These are phyloP conservation scores for Drosophila truncata DNA, from an alignment of 1,140 invertebrate species.

Conservation along the genomic window DNA sequence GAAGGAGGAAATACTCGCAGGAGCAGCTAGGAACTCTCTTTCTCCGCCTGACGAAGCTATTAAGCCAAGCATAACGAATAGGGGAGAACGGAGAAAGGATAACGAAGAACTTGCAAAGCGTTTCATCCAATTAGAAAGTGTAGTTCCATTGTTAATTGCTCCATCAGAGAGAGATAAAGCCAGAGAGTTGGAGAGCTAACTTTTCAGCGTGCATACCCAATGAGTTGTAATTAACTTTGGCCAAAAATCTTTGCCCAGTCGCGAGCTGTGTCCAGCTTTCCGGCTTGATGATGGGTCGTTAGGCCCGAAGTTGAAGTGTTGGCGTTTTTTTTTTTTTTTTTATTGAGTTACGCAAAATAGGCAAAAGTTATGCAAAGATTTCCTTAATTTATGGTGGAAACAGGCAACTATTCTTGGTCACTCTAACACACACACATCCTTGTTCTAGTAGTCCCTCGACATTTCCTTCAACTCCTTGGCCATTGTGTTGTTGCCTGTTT, in stretches of 20 bases:
- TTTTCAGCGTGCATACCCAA: slow-evolving; percentile 70
- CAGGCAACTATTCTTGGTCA: slow-evolving; percentile 28
- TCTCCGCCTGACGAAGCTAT: slow-evolving; percentile 19
- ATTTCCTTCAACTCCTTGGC: slow-evolving; percentile 58
- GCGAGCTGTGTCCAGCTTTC: slow-evolving; percentile 6
- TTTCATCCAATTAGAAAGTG: slow-evolving; percentile 81
- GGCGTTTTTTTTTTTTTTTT: slow-evolving; percentile 46
- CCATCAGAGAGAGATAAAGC: slow-evolving; percentile 29
- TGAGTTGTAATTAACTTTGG: slow-evolving; percentile 85
- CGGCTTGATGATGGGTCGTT: slow-evolving; percentile 27
- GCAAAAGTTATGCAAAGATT: slow-evolving; percentile 72
- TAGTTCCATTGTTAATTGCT: slow-evolving; percentile 82
- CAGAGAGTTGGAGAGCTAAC: slow-evolving; percentile 17
- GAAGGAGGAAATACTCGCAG: not conserved
- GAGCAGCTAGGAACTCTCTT: not conserved
- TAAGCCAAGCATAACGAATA: slow-evolving; percentile 67
- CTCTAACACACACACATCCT: slow-evolving; percentile 18
- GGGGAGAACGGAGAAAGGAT: slow-evolving; percentile 35
- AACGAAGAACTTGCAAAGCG: slow-evolving; percentile 76
- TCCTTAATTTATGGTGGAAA: slow-evolving; percentile 71
- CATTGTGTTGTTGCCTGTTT: slow-evolving; percentile 55
- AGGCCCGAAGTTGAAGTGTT: slow-evolving; percentile 29
- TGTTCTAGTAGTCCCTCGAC: slow-evolving; percentile 61
- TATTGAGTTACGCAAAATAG: slow-evolving; percentile 76
- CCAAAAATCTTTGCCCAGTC: slow-evolving; percentile 77